Conservation (phyloP, 2,888 invertebrate species). For the Tromatobia lineatoria region DNA sequence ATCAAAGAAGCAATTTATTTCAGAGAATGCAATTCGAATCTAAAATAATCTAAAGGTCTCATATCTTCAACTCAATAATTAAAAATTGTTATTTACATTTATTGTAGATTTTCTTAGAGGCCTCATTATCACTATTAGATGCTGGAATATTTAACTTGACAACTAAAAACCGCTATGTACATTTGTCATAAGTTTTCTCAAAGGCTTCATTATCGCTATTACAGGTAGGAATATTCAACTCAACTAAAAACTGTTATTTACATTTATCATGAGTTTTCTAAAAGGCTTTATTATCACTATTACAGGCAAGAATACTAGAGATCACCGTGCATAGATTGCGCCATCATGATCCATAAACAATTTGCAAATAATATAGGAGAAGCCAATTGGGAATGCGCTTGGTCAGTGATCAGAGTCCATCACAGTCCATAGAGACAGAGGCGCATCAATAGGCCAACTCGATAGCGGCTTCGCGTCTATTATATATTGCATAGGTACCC, state of each 20-base stretch:
- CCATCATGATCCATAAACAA: neutral
- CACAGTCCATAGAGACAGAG: neutral
- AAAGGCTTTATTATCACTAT: neutral
- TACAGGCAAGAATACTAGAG: neutral
- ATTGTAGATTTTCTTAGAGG: too few species aligned
- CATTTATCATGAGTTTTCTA: neutral
- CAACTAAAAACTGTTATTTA: neutral
- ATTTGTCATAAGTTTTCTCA: too few species aligned
- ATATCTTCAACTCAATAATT: neutral
- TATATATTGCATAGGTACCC: neutral
- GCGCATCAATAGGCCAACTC: neutral
- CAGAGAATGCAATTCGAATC: neutral
- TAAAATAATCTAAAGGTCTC: neutral
- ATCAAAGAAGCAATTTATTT: neutral
- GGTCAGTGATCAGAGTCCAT: constrained; percentile 29
- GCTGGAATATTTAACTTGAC: too few species aligned
- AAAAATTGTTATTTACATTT: too few species aligned
- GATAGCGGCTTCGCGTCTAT: neutral
- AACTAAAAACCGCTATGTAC: too few species aligned
- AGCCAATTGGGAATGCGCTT: neutral
- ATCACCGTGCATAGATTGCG: neutral
- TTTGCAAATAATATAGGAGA: constrained; percentile 3
- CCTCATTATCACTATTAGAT: too few species aligned
- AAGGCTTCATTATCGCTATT: too few species aligned
- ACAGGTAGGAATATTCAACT: too few species aligned